Percentiles rank a stretch among this genome's conserved stretches.
Conservation (phyloP, 1,140 invertebrate genomes). For the Eriocheir sinensis region DNA sequence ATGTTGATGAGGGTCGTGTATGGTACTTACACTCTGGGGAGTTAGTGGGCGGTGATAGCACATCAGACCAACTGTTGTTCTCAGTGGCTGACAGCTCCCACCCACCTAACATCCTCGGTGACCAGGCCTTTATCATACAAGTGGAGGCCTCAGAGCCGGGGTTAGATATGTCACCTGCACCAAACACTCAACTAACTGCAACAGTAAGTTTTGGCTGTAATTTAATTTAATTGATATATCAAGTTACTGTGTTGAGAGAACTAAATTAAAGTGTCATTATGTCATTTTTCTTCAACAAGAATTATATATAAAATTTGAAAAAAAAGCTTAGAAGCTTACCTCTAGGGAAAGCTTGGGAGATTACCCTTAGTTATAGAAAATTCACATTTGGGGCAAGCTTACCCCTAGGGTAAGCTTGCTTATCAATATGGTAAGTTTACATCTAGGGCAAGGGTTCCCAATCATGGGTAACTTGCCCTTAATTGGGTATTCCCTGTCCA, state of each 20-base stretch:
- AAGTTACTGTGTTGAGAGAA: too few relatives aligned
- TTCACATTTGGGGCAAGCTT: too few relatives aligned
- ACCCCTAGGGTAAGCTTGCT: too few relatives aligned
- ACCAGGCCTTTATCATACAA: slow-evolving; percentile 77
- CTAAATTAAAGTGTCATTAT: background rate
- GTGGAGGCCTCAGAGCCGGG: slow-evolving; percentile 56
- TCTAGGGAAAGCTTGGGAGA: too few relatives aligned
- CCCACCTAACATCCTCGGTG: slow-evolving; percentile 76
- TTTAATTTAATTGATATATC: background rate
- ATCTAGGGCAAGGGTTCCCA: too few relatives aligned
- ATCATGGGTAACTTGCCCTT: too few relatives aligned
- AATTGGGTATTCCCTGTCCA: too few relatives aligned
- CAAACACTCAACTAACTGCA: slow-evolving; percentile 68
- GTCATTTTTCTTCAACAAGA: too few relatives aligned
- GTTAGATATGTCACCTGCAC: slow-evolving; percentile 33
- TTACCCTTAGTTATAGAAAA: too few relatives aligned
- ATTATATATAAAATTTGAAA: too few relatives aligned
- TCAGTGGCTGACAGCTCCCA: slow-evolving; percentile 77
- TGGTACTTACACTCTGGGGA: slow-evolving; percentile 76
- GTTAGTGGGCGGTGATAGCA: background rate
- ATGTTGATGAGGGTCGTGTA: slow-evolving; percentile 77
- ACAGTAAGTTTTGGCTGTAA: slow-evolving; percentile 52
- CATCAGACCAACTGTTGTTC: slow-evolving; percentile 75
- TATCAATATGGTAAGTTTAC: too few relatives aligned
- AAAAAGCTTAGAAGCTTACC: too few relatives aligned